Evolutionary conservation across 2,797 vertebrate genomes (phyloP), one percentile per base, ranked within the genome.

Genomic region (Paedocypris micromegethes): DNA sequence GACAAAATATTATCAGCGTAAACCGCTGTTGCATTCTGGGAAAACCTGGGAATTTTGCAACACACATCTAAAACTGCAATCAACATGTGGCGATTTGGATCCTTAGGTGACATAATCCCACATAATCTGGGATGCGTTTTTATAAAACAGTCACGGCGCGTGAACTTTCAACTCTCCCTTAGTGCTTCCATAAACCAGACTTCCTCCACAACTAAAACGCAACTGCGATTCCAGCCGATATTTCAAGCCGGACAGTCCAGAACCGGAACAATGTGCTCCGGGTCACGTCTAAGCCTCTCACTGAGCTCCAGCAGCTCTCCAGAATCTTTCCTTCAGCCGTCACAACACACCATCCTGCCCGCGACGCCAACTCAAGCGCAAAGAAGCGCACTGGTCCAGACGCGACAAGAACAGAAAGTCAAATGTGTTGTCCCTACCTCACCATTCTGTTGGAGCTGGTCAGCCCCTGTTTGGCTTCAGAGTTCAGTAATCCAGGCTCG

Each of bases 371-470:
- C 41, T 47, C 59, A 60, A 64, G 64, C 40, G 6, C 47, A 38
- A 40, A 52, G 40, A 37, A 9, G 54, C 44, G 8, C 43, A 46
- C 54, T 41, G 61, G 64, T 67, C 60, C 3, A 5, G 37, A 23
- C 53, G 59, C 47, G 50, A 7, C 58, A 55, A 38, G 62, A 66
- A 55, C 5, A 51, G 67, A 58, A 63, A 58, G 59, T 68, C 70
- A 40, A 51, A 72, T 2, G 71, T 68, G 75, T 76, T 58, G 77
- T 75, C 72, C 84, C 89, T 91, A 91, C 88, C 89, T 91, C 88
- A 92, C 90, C 91, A 91, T 91, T 85, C 79, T 90, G 82, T 83
- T 77, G 64, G 80, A 86, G 83, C 80, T 83, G 81, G 79, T 75
- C 80, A 80, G 76, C 73, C 9, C 81, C 75, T 64, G 77, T 73